Conservation (phyloP, 2,797 vertebrate species). For the Kryptopterus vitreolus region DNA sequence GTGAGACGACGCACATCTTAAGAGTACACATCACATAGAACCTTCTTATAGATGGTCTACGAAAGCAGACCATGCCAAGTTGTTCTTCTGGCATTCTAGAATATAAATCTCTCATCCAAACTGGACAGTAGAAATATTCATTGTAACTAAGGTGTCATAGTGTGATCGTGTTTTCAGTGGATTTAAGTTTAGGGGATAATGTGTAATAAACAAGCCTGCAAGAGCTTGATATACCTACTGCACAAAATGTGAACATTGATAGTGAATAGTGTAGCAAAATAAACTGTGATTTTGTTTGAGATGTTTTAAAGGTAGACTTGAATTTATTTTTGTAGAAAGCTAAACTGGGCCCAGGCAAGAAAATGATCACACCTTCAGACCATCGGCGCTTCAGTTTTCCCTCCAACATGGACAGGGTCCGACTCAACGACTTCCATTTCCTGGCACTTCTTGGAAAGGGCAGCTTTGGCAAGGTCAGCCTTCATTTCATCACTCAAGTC, state of each 20-base stretch:
- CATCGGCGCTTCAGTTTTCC: conserved; percentile 83
- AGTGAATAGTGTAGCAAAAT: neutral
- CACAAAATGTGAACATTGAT: neutral
- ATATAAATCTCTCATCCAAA: neutral
- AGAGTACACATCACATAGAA: too few species aligned
- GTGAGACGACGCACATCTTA: neutral
- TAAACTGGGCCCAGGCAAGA: conserved; percentile 92
- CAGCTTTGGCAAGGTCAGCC: conserved; percentile 94
- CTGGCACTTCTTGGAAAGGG: conserved; percentile 96
- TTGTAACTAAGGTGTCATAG: neutral
- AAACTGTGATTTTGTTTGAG: neutral
- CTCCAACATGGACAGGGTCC: conserved; percentile 88
- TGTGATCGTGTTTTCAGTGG: neutral
- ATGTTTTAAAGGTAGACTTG: neutral
- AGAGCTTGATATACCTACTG: too few species aligned
- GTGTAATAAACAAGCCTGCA: too few species aligned
- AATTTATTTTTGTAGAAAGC: conserved; percentile 83
- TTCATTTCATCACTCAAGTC: neutral
- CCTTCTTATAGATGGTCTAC: neutral
- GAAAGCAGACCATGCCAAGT: neutral
- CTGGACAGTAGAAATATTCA: neutral
- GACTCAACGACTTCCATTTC: conserved; percentile 93
- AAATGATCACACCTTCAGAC: conserved; percentile 87
- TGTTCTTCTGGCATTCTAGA: neutral
- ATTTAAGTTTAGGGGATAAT: neutral